Evolutionary conservation across 2,113 vertebrate genomes (phyloP).

Genomic region (Poeciliopsis prolifica): DNA sequence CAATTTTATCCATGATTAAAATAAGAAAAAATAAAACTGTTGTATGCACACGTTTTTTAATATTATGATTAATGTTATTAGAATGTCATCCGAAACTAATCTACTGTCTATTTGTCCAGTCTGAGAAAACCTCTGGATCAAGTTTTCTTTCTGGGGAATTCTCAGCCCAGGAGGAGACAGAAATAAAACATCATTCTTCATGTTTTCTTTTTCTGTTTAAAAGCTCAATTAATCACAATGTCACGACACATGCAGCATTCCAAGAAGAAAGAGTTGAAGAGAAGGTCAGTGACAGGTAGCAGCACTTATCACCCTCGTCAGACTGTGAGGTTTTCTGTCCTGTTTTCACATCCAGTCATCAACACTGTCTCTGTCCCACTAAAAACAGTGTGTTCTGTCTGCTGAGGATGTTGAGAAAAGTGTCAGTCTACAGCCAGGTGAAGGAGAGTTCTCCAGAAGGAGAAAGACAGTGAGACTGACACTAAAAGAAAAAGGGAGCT

Average conservation of each 20-base stretch:
- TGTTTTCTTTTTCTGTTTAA: slow-evolving; percentile 39
- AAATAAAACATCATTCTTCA: slow-evolving; percentile 64
- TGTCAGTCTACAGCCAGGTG: slow-evolving; percentile 20
- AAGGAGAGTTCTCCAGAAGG: not conserved
- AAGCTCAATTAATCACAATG: not conserved
- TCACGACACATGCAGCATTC: not conserved
- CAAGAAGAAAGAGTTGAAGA: not conserved
- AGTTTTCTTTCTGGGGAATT: slow-evolving; percentile 78
- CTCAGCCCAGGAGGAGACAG: slow-evolving; percentile 66
- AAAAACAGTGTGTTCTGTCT: slow-evolving; percentile 39
- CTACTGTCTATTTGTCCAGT: slow-evolving; percentile 82
- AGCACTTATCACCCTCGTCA: slow-evolving; percentile 31
- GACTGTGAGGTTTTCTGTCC: slow-evolving; percentile 39
- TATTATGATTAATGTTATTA: slow-evolving; percentile 70
- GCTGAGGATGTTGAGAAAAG: slow-evolving; percentile 27
- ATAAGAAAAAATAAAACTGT: slow-evolving; percentile 26
- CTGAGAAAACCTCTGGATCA: slow-evolving; percentile 70
- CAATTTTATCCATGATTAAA: not conserved
- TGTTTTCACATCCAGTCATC: slow-evolving; percentile 41
- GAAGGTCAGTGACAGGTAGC: slow-evolving; percentile 54
- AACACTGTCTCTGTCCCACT: slow-evolving; percentile 30
- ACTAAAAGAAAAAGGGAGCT: slow-evolving; percentile 4
- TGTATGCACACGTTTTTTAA: slow-evolving; percentile 74
- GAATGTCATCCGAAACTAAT: slow-evolving; percentile 80
- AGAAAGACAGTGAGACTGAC: slow-evolving; percentile 27